These are phyloP conservation scores for Pitangus sulphuratus DNA, from an alignment of 2,797 vertebrate species.

Conservation along the genomic window DNA sequence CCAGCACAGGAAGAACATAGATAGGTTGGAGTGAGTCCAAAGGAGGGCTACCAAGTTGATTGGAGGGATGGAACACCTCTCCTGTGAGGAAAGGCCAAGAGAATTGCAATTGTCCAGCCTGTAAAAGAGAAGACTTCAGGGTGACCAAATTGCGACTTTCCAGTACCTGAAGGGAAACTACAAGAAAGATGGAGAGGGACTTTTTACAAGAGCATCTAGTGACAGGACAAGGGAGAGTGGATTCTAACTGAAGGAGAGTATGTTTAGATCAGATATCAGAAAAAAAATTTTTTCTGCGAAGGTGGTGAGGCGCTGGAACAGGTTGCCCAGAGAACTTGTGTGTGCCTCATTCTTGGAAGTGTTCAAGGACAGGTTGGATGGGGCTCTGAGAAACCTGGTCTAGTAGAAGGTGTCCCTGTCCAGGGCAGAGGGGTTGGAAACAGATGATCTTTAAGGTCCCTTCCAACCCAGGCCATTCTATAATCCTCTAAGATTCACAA, in stretches of 20 bases:
- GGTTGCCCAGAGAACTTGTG: neutral
- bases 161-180: neutral
- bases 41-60: neutral
- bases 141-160: neutral
- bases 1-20: neutral
- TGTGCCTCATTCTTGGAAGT: neutral
- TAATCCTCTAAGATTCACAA: neutral
- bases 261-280: neutral
- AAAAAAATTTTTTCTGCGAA: neutral
- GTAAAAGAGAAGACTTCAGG: neutral
- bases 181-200: neutral
- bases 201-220: neutral
- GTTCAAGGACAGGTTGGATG: neutral
- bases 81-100: neutral
- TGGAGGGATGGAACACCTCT: neutral
- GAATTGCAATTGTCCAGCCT: neutral
- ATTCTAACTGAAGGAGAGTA: neutral
- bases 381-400: neutral
- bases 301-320: neutral
- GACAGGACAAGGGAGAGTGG: neutral
- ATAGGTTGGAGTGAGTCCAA: neutral
- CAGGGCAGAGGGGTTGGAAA: neutral
- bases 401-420: neutral
- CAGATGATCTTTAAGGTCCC: neutral
- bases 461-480: neutral